Conservation (phyloP, 2,113 vertebrate species). For the Passer domesticus region DNA sequence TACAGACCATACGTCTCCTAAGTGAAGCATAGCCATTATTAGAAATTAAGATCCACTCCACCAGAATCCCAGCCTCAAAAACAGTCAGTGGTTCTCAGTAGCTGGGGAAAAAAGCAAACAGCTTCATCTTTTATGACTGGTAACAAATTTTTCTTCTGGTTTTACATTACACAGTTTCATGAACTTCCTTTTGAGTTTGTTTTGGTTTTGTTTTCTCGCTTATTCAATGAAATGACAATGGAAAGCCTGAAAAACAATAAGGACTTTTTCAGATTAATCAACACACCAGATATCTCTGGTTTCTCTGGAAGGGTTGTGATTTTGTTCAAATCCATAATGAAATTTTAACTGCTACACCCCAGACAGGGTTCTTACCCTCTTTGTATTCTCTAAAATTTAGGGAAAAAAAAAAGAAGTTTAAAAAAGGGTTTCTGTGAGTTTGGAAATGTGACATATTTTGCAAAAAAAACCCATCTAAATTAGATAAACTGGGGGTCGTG, state of each 20-base stretch:
- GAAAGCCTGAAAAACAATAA: neutral
- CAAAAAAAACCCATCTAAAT: neutral
- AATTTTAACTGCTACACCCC: neutral
- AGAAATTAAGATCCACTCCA: neutral
- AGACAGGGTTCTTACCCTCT: neutral
- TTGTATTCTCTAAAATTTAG: neutral
- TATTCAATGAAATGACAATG: neutral
- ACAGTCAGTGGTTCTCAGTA: neutral
- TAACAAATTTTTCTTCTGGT: neutral
- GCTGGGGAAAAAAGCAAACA: neutral
- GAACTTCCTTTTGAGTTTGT: neutral
- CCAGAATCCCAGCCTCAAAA: neutral
- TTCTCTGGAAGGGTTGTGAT: neutral
- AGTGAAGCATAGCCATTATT: neutral
- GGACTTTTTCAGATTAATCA: neutral
- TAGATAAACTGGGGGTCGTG: neutral
- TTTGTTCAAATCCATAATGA: neutral
- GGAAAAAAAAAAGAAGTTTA: neutral
- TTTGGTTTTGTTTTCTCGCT: conserved; percentile 4
- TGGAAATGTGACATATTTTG: neutral
- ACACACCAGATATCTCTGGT: neutral
- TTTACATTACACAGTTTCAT: neutral
- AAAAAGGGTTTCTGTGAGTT: neutral
- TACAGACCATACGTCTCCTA: neutral
- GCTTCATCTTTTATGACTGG: neutral